phyloP scores from a whole-genome alignment of 2,888 invertebrate species.

The Hedychridium roseum region DNA sequence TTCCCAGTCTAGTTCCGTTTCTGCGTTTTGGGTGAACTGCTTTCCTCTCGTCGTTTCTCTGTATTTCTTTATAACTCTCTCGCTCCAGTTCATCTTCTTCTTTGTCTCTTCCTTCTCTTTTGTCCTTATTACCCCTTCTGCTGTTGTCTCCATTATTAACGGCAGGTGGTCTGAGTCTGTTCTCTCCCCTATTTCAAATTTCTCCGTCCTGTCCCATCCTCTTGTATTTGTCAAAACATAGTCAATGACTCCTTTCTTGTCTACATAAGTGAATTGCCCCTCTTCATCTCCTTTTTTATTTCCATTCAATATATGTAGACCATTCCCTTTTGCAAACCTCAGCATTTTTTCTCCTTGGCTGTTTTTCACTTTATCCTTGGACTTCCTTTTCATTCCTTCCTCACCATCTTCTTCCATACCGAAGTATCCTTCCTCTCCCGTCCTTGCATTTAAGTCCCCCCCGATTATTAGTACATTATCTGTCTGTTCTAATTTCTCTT shows the following conservation, averaged over 20 bases:
- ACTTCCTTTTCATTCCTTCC: neutral
- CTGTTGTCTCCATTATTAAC: no score
- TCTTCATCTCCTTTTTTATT: slow-evolving; percentile 5
- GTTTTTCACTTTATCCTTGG: neutral
- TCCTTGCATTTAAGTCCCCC: neutral
- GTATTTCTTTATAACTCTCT: neutral
- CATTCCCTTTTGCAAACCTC: neutral
- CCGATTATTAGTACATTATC: neutral
- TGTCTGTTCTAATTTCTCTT: neutral
- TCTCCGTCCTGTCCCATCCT: neutral
- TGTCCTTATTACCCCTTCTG: neutral
- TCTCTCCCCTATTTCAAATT: no score
- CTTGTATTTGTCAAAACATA: no score
- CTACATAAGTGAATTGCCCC: slow-evolving; percentile 6
- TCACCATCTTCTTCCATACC: no score
- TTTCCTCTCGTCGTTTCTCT: neutral
- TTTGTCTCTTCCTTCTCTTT: neutral
- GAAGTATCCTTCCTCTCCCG: neutral
- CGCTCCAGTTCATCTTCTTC: neutral
- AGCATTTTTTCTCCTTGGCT: neutral
- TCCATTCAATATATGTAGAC: slow-evolving; percentile 4
- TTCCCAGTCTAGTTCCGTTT: neutral
- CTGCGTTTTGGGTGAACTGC: no score
- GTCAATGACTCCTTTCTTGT: no score
- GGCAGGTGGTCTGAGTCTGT: no score